A percentile compares a stretch with the other conserved stretches of the same genome.
phyloP scores from a whole-genome alignment of 2,113 vertebrate species.

The Chionis minor region DNA sequence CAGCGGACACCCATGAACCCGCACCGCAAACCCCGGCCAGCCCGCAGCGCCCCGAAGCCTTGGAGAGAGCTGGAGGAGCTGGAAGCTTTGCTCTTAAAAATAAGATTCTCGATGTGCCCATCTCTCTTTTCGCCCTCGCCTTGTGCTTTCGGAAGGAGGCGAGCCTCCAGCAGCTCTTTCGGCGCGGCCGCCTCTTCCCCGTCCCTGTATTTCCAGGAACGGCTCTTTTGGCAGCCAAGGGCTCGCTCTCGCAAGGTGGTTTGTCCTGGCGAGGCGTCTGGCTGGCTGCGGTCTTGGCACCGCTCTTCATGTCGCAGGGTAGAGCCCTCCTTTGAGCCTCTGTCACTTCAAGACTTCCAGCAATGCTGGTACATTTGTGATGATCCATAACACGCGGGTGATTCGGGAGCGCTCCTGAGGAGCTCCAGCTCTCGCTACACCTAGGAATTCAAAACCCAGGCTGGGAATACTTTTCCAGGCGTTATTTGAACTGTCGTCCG shows the following conservation, averaged over 20 bases:
- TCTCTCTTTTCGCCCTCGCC: accelerated
- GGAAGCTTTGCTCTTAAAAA: neutral
- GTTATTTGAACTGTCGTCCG: neutral
- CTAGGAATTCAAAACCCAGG: neutral
- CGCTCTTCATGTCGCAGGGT: neutral
- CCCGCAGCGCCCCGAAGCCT: neutral
- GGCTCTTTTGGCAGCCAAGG: constrained; percentile 44
- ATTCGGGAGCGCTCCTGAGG: neutral
- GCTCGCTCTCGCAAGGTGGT: neutral
- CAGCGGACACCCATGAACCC: neutral
- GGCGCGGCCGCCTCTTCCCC: neutral
- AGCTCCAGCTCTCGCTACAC: neutral
- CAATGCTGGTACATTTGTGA: neutral
- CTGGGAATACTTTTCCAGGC: neutral
- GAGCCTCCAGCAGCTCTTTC: neutral
- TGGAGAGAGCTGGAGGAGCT: neutral
- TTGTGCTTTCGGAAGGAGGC: neutral
- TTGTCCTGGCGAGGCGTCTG: neutral
- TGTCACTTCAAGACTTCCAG: neutral
- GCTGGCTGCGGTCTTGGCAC: constrained; percentile 6
- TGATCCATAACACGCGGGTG: neutral
- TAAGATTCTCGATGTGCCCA: accelerated
- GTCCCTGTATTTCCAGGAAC: neutral
- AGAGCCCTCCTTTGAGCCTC: constrained; percentile 21
- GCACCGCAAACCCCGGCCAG: neutral